Evolutionary conservation across 1,140 invertebrate species (phyloP).

Genomic region (Geopemphigus sp.): DNA sequence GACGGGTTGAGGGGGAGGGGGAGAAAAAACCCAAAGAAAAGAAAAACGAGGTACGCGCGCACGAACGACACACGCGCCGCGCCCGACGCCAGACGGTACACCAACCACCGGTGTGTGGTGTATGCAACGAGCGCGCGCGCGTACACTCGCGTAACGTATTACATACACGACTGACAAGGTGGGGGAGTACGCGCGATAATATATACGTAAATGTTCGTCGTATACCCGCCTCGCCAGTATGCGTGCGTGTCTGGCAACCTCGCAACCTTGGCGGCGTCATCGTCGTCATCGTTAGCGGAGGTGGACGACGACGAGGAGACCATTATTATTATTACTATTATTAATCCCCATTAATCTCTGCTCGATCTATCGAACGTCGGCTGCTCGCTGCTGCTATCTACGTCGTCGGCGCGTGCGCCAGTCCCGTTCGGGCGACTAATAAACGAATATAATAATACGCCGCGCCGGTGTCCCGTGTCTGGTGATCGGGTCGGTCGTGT

Average conservation of each 20-base stretch:
- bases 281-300: not conserved
- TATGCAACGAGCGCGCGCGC: too few species aligned
- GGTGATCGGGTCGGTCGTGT: too few species aligned
- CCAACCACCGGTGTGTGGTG: too few species aligned
- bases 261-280: not conserved
- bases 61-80: too few species aligned
- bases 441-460: too few species aligned
- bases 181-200: not conserved
- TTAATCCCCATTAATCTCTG: slow-evolving; percentile 40
- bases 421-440: too few species aligned
- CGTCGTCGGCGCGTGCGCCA: not conserved
- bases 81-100: not conserved
- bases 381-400: not conserved
- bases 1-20: too few species aligned
- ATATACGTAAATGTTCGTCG: not conserved
- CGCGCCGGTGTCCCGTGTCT: too few species aligned
- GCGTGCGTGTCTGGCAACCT: slow-evolving; percentile 26
- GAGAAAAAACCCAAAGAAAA: not conserved
- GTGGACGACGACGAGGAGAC: not conserved
- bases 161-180: too few species aligned
- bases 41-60: slow-evolving; percentile 25
- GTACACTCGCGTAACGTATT: too few species aligned
- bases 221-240: too few species aligned
- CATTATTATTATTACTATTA: not conserved
- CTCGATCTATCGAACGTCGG: slow-evolving; percentile 33